phyloP scores from a whole-genome alignment of 2,888 invertebrate species.

The Caenorhabditis sp. region DNA sequence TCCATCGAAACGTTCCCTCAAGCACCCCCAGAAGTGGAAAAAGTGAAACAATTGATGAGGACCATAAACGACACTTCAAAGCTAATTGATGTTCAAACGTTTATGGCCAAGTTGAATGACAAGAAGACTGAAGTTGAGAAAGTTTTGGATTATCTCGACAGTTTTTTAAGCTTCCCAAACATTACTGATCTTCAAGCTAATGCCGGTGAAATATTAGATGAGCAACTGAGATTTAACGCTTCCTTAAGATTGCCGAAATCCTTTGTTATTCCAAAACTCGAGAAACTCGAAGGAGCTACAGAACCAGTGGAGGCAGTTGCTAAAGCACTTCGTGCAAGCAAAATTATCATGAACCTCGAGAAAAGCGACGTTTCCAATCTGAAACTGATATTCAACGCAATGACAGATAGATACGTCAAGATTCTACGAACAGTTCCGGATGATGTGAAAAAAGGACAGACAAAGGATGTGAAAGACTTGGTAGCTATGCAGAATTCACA shows the following conservation, averaged over 20 bases:
- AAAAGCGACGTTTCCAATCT: not conserved
- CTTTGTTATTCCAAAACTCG: not conserved
- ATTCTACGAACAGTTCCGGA: not conserved
- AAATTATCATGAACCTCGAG: not conserved
- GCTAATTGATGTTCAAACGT: not conserved
- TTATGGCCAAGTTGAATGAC: too few relatives aligned
- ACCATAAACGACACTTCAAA: not conserved
- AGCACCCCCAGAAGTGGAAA: not conserved
- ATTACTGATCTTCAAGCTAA: too few relatives aligned
- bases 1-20: not conserved
- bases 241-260: too few relatives aligned
- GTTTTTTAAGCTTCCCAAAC: too few relatives aligned
- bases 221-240: too few relatives aligned
- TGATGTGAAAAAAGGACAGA: not conserved
- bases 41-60: too few relatives aligned
- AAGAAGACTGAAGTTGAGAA: not conserved
- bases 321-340: not conserved
- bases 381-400: not conserved
- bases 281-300: not conserved
- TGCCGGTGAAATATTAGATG: too few relatives aligned
- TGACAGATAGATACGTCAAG: not conserved
- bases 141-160: not conserved
- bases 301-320: not conserved
- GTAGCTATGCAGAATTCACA: not conserved
- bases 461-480: not conserved